Evolutionary conservation across 2,797 vertebrate genomes (phyloP), one percentile per base, ranked within the genome.

Genomic region (Brachyalestes nurse): DNA sequence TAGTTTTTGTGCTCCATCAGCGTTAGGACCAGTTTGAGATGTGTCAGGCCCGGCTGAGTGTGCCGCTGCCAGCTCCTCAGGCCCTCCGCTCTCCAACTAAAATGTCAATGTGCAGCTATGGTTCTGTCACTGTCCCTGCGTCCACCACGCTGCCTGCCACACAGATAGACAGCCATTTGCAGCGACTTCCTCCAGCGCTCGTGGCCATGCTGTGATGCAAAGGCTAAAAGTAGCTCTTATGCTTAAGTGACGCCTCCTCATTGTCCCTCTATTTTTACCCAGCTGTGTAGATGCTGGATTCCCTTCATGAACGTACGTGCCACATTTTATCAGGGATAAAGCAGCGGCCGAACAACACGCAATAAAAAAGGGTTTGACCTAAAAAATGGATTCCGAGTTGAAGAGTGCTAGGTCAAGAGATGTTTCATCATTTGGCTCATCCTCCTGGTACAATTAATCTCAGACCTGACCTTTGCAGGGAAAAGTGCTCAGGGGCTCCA

Each of bases 91-190:
- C 64, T 85, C 83, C 82, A 83, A 88, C 86, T 84, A 77, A 93
- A 93, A 93, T 93, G 91, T 94, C 92, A 93, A 34, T 65, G 69
- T 49, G 55, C 70, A 55, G 77, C 88, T 89, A 87, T 84, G 78
- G 85, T 76, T 83, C 74, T 85, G 88, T 87, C 88, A 81, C 87
- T 87, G 78, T 86, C 87, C 83, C 77, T 83, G 86, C 89, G 83
- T 83, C 7, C 89, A 82, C 88, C 88, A 84, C 71, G 12, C 23
- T 17, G 21, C 45, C 86, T 86, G 87, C 82, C 82, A 17, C 60
- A 83, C 72, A 89, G 66, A 74, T 84, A 84, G 88, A 42, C 75
- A 87, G 82, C 79, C 76, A 73, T 81, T 82, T 86, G 23, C 78
- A 73, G 76, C 64, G 83, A 86, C 82, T 64, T n/a, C 86, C 73